Evolutionary conservation across 1,140 invertebrate genomes (phyloP), one percentile per base, ranked within the genome.

Genomic region (Mya arenaria): DNA sequence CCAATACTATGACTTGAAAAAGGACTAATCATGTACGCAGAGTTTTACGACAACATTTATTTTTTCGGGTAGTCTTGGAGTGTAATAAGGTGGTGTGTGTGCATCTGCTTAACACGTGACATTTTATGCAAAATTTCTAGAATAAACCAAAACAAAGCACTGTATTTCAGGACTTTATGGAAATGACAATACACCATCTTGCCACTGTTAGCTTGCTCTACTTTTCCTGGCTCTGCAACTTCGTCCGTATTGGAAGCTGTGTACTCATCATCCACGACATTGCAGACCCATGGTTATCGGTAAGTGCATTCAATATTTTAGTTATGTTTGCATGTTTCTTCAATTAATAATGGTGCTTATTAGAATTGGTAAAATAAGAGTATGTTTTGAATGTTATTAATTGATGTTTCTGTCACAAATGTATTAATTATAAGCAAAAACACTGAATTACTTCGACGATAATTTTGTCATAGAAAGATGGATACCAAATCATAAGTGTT

Each of bases 181-280:
- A 99, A 94, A 99, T 99, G 98, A 98, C 99, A 91, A 94, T 98
- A 55, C 98, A 99, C 93, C 98, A 99, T 90, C 95, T 98, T 89
- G 96, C 97, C 1, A 99, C 98, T 6, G 96, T 99, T 85, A 89
- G 95, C 44, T 94, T 99, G 30, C 95, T 99, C 93, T 96, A 95
- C 60, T 96, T 99, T 89, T 98, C 97, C 44, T 99, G 97, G 97
- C 95, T 98, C 1, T 97, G 97, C 91, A 99, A 99, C 94, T 94
- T 99, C 83, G 96, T 97, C 82, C 94, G 98, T 56, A 96, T 99
- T 69, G 98, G 98, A 4, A 96, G 96, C 0, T 93, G 99, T 36
- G 97, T 99, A 34, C 93, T 99, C 30, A 92, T 99, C 60, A 94
- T 98, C 19, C 98, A 99, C 91, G 98, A 99, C 93, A 96, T 95